phyloP scores from a whole-genome alignment of 2,113 vertebrate genomes.

The Myrmecophaga tridactyla region DNA sequence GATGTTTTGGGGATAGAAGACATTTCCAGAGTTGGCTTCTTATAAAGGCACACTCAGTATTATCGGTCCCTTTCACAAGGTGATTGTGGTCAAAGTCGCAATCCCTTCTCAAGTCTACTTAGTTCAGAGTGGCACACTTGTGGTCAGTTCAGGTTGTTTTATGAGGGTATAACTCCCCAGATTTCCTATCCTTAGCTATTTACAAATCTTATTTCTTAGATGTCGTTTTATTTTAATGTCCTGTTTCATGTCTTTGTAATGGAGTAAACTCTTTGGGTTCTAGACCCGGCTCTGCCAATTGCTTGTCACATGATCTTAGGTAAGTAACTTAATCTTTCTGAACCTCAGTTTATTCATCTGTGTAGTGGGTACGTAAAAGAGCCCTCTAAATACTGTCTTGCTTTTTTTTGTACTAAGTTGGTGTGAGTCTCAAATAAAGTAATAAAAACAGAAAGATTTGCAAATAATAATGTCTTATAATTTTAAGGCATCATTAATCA shows the following conservation, averaged over 20 bases:
- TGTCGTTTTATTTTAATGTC: constrained; percentile 71
- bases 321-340: constrained; percentile 65
- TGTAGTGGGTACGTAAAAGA: background rate
- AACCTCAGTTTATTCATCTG: constrained; percentile 41
- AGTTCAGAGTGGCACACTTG: background rate
- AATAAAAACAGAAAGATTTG: constrained; percentile 20
- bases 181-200: constrained; percentile 24
- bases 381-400: background rate
- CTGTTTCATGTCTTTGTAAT: constrained; percentile 77
- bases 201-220: constrained; percentile 50
- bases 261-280: constrained; percentile 67
- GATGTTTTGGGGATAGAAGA: background rate
- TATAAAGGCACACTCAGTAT: background rate
- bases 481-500: background rate
- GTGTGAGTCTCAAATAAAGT: constrained; percentile 45
- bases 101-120: background rate
- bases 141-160: background rate
- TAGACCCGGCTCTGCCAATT: constrained; percentile 71
- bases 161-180: background rate
- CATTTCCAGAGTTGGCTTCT: background rate
- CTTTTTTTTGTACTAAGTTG: constrained; percentile 35
- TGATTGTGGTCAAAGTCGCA: background rate
- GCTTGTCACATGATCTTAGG: constrained; percentile 66
- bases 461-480: constrained; percentile 30
- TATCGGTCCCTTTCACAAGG: background rate